A percentile compares a stretch with the other conserved stretches of the same genome.
These are phyloP conservation scores for Catharus fuscescens DNA, from an alignment of 2,113 vertebrate species.

Conservation along the genomic window DNA sequence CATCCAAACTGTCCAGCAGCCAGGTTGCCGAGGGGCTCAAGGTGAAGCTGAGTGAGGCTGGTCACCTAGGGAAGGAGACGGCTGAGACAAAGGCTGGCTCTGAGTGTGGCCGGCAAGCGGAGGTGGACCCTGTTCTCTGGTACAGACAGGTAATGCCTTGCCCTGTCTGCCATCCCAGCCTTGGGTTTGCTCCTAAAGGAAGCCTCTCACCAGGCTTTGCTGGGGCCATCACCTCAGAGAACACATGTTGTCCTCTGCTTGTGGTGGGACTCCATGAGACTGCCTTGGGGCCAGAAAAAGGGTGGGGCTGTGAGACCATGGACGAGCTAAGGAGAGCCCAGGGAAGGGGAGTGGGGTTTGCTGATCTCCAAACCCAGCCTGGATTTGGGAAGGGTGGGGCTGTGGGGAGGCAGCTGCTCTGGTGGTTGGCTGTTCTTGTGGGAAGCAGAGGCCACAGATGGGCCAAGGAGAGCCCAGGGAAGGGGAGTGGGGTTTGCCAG, in stretches of 20 bases:
- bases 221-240: neutral
- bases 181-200: neutral
- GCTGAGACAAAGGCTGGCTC: slow-evolving; percentile 82
- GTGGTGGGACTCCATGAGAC: neutral
- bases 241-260: accelerated
- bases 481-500: neutral
- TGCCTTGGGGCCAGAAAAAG: neutral
- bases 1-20: slow-evolving; percentile 79
- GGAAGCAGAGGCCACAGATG: slow-evolving; percentile 9
- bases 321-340: accelerated
- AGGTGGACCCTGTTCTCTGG: slow-evolving; percentile 94
- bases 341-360: neutral
- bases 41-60: slow-evolving; percentile 88
- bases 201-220: accelerated
- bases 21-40: slow-evolving; percentile 90
- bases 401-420: neutral
- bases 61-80: slow-evolving; percentile 86
- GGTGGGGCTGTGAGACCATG: neutral
- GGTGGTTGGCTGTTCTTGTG: slow-evolving; percentile 31
- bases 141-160: slow-evolving; percentile 92
- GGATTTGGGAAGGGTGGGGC: neutral
- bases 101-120: slow-evolving; percentile 86
- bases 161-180: accelerated
- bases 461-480: neutral
- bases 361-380: neutral